Evolutionary conservation across 2,113 vertebrate genomes (phyloP), one percentile per base, ranked within the genome.

Genomic region (Acinonyx jubatus): DNA sequence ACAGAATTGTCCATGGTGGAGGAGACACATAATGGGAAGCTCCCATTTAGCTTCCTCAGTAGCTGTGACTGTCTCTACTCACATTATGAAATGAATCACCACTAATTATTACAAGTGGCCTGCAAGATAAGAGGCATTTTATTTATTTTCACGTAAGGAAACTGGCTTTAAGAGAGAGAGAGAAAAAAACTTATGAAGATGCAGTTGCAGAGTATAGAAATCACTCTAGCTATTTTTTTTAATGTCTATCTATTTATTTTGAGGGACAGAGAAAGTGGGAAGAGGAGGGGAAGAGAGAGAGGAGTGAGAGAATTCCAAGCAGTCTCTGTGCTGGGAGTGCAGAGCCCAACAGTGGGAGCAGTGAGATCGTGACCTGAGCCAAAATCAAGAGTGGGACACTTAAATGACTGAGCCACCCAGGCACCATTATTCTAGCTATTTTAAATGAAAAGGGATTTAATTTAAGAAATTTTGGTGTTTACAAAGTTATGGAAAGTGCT

Each of bases 381-480:
- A 55, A 55, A 55, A 55, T 55, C 55, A 55, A 55, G 55, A 55
- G 55, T 55, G 55, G 18, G 55, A 55, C 55, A 55, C 55, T 55
- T 55, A 55, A 55, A 6, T 55, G 55, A 55, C 16, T 55, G 55
- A 55, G 18, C 16, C 18, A 19, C 16, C 55, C 18, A 55, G 55
- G 18, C 55, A 55, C 55, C 55, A 79, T 73, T 63, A 89, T 27
- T 96, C 4, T 33, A 88, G 36, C 12, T 78, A 52, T 73, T 73
- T 92, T 89, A 90, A 95, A 55, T 84, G 23, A 84, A 84, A 94
- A 95, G 31, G n/a, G 29, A 89, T 71, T 92, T 25, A 92, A 84
- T 65, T 92, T 25, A 88, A 79, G 16, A 97, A 95, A 57, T 69
- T 38, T 84, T 33, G 78, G 11, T 31, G 18, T 66, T 84, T 83